Evolutionary conservation across 2,888 invertebrate genomes (phyloP).

Genomic region (Pandemis cinnamomeana): DNA sequence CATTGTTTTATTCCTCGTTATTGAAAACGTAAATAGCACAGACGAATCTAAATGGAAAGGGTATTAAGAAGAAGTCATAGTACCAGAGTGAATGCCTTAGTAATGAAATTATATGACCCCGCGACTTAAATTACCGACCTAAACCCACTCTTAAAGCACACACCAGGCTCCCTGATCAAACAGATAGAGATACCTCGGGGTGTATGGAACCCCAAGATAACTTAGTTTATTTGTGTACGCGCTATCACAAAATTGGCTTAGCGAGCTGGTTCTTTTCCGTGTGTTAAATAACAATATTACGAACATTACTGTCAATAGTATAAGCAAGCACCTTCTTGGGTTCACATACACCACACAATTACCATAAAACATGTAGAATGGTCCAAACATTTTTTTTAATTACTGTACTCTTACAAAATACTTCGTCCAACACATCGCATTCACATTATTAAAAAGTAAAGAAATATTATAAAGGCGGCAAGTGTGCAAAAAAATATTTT

Average conservation of each 20-base stretch:
- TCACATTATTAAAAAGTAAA: no score
- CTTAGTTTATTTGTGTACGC: slow-evolving; percentile 35
- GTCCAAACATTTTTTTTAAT: no score
- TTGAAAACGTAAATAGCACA: slow-evolving; percentile 14
- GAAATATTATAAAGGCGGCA: no score
- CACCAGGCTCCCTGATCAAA: slow-evolving; percentile 32
- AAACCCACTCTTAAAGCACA: slow-evolving; percentile 35
- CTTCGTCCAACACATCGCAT: no score
- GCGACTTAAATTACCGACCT: slow-evolving; percentile 25
- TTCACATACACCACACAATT: neutral
- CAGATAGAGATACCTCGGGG: slow-evolving; percentile 28
- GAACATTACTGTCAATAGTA: neutral
- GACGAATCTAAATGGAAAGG: neutral
- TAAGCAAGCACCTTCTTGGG: neutral
- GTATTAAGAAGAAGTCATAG: neutral
- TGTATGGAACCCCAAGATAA: slow-evolving; percentile 21
- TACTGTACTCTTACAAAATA: no score
- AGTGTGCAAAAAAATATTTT: no score
- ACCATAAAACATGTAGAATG: neutral
- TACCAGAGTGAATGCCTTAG: neutral
- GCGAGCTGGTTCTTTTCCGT: slow-evolving; percentile 4
- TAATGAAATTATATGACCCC: slow-evolving; percentile 29
- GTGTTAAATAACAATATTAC: slow-evolving; percentile 1
- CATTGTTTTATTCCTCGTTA: neutral
- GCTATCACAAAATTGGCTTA: slow-evolving; percentile 29